These are phyloP conservation scores for Antennarius striatus DNA, from an alignment of 2,113 vertebrate species.

Conservation along the genomic window DNA sequence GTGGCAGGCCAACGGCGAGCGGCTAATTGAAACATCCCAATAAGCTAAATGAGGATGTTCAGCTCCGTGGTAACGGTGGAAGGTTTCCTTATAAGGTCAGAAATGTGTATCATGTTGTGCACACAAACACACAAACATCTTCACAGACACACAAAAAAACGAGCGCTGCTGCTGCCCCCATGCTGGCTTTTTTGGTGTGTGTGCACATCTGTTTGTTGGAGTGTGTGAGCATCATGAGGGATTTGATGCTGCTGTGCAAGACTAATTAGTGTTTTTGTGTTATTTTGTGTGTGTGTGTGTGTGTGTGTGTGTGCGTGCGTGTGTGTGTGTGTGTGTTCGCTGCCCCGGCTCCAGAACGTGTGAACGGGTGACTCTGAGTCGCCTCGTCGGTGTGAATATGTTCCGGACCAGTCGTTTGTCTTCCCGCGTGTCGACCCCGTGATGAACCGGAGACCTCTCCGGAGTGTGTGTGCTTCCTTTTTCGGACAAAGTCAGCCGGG, in stretches of 20 bases:
- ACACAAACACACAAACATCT: slow-evolving; percentile 19
- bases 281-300: slow-evolving; percentile 29
- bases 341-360: no score
- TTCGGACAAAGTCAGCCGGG: no score
- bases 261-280: slow-evolving; percentile 67
- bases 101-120: background rate
- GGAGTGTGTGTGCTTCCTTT: no score
- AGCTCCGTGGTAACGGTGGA: slow-evolving; percentile 5
- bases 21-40: slow-evolving; percentile 39
- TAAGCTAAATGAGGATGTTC: slow-evolving; percentile 32
- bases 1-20: background rate
- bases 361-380: no score
- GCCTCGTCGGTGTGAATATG: no score
- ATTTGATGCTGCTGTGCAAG: slow-evolving; percentile 45
- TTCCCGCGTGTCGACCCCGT: no score
- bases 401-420: no score
- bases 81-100: background rate
- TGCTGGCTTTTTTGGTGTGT: slow-evolving; percentile 14
- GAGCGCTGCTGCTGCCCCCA: slow-evolving; percentile 48
- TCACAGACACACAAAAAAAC: slow-evolving; percentile 32
- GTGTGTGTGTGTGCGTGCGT: slow-evolving; percentile 48
- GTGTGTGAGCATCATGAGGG: slow-evolving; percentile 27
- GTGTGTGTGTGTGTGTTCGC: slow-evolving; percentile 33
- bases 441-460: no score
- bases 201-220: slow-evolving; percentile 36